These are phyloP conservation scores for Fregata magnificens DNA, from an alignment of 2,113 vertebrate genomes.

Conservation along the genomic window DNA sequence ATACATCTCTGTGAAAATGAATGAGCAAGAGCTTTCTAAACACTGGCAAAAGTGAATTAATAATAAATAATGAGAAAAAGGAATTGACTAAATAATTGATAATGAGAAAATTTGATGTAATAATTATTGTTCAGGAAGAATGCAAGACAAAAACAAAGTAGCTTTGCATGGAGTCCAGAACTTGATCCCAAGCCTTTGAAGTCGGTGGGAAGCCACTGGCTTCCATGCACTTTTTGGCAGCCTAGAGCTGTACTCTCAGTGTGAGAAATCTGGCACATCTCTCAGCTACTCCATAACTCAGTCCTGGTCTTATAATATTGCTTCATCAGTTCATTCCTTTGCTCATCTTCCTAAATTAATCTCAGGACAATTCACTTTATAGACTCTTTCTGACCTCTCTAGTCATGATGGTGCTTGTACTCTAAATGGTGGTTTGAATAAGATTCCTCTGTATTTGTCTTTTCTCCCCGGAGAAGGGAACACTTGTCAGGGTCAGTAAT, in stretches of 20 bases:
- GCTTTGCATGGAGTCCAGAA: neutral
- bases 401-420: neutral
- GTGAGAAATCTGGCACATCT: neutral
- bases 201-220: neutral
- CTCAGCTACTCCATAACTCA: neutral
- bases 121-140: neutral
- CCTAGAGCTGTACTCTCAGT: neutral
- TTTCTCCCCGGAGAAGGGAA: neutral
- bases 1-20: neutral
- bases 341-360: slow-evolving; percentile 10
- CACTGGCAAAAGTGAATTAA: neutral
- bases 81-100: neutral
- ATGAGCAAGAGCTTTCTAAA: neutral
- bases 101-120: neutral
- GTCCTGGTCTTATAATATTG: neutral
- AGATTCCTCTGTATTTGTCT: neutral
- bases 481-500: neutral
- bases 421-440: neutral
- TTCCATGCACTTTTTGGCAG: neutral
- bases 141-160: neutral
- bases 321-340: neutral
- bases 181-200: slow-evolving; percentile 17
- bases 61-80: neutral
- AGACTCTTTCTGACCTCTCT: neutral
- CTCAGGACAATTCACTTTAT: neutral